A percentile compares a stretch with the other conserved stretches of the same genome.
Evolutionary conservation across 2,888 invertebrate species (phyloP).

Genomic region (Anoncus sp.): DNA sequence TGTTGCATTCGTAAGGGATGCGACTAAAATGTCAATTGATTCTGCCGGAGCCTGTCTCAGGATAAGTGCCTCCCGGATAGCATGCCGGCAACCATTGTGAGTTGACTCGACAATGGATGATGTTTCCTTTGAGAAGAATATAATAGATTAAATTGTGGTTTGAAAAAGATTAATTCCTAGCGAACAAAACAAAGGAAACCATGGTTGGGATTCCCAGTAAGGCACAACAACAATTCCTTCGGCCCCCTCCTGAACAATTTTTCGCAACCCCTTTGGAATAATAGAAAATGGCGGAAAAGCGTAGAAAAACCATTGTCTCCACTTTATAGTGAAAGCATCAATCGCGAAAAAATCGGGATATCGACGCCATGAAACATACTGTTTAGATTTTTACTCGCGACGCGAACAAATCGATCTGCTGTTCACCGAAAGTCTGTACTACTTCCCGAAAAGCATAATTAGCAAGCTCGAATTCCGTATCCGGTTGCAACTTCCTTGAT

Average conservation of each 20-base stretch:
- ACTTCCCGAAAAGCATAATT: constrained; percentile 2
- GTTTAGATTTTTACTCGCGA: constrained; percentile 23
- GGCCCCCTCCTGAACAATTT: constrained; percentile 62
- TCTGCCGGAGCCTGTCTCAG: not conserved
- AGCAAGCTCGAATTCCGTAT: constrained; percentile 32
- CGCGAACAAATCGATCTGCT: constrained; percentile 31
- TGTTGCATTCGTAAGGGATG: constrained; percentile 9
- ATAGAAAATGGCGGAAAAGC: constrained; percentile 38
- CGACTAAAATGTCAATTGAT: constrained; percentile 1
- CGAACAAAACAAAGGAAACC: constrained; percentile 41
- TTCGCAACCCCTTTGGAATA: constrained; percentile 66
- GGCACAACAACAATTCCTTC: constrained; percentile 37
- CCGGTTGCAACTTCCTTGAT: constrained; percentile 23
- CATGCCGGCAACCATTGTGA: constrained; percentile 17
- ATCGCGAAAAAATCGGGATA: constrained; percentile 36
- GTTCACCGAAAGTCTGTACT: constrained; percentile 1
- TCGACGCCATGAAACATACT: constrained; percentile 28
- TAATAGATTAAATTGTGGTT: constrained; percentile 62
- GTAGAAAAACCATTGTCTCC: constrained; percentile 34
- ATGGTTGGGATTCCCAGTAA: constrained; percentile 44
- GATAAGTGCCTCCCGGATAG: constrained; percentile 21
- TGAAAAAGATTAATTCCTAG: constrained; percentile 30
- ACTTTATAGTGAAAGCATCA: constrained; percentile 41
- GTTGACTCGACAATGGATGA: constrained; percentile 61
- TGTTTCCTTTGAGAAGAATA: constrained; percentile 62